Percentiles rank a stretch among this genome's conserved stretches.
phyloP scores from a whole-genome alignment of 2,113 vertebrate species.

The Myotis lucifugus region DNA sequence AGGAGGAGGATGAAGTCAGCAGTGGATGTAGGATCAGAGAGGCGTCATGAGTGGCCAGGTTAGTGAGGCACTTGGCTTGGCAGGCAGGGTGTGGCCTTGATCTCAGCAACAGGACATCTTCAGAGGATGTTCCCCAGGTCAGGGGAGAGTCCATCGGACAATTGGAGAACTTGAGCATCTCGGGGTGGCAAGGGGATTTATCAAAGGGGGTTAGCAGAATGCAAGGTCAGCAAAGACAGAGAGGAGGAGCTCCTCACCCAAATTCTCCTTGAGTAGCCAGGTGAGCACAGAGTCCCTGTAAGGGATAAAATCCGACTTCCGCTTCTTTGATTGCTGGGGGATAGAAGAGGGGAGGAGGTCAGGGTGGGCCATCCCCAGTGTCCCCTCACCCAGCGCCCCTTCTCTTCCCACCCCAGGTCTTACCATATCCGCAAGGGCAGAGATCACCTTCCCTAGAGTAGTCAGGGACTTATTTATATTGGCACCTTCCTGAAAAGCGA shows the following conservation, averaged over 20 bases:
- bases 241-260: conserved; percentile 76
- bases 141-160: not conserved
- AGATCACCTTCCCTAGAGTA: conserved; percentile 94
- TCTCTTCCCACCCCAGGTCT: not conserved
- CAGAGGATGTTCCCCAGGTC: not conserved
- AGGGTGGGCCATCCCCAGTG: not conserved
- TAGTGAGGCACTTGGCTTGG: not conserved
- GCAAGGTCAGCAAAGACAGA: not conserved
- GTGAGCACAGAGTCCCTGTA: conserved; percentile 94
- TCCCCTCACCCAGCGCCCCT: not conserved
- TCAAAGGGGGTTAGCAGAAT: not conserved
- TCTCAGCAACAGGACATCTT: not conserved
- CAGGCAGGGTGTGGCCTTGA: not conserved
- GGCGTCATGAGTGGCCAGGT: not conserved
- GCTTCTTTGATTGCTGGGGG: conserved; percentile 91
- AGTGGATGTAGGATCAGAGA: not conserved
- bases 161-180: not conserved
- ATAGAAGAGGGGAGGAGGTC: not conserved
- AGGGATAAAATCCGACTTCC: conserved; percentile 91
- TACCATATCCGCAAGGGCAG: conserved; percentile 93
- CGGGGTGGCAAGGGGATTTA: not conserved
- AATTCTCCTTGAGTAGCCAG: conserved; percentile 88
- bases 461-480: conserved; percentile 96
- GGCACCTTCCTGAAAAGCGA: conserved; percentile 89
- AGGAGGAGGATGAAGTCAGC: not conserved